A percentile compares a stretch with the other conserved stretches of the same genome.
These are phyloP conservation scores for Sebastes nivosus DNA, from an alignment of 2,797 vertebrate genomes.

Conservation along the genomic window DNA sequence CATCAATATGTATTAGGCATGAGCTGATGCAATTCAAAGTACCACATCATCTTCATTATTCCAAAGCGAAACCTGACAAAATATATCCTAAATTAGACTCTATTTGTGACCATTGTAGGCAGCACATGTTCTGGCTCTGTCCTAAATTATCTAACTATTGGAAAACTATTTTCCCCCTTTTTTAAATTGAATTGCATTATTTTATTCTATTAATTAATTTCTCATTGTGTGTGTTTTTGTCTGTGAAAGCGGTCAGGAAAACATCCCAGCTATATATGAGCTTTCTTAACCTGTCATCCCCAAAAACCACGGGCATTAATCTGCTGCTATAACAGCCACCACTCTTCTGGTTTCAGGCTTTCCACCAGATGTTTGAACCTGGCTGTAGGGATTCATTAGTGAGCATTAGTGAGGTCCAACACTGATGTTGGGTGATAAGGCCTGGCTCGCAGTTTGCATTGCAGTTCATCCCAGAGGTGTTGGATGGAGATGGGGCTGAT, in stretches of 20 bases:
- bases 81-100: no score
- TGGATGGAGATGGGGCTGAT: background rate
- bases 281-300: background rate
- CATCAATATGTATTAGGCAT: no score
- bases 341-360: background rate
- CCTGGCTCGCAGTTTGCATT: background rate
- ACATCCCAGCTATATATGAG: no score
- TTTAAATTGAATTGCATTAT: no score
- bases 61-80: no score
- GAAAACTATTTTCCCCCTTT: no score
- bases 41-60: no score
- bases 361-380: background rate
- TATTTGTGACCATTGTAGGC: rapidly evolving
- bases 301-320: background rate
- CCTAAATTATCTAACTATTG: no score
- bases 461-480: background rate
- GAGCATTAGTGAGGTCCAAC: background rate
- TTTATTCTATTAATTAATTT: no score
- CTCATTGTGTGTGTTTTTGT: no score
- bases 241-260: background rate
- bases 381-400: background rate
- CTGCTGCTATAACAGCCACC: background rate
- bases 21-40: no score
- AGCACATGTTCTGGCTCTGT: no score
- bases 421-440: background rate